These are phyloP conservation scores for Pteronotus mesoamericanus DNA, from an alignment of 2,797 vertebrate genomes.

Conservation along the genomic window DNA sequence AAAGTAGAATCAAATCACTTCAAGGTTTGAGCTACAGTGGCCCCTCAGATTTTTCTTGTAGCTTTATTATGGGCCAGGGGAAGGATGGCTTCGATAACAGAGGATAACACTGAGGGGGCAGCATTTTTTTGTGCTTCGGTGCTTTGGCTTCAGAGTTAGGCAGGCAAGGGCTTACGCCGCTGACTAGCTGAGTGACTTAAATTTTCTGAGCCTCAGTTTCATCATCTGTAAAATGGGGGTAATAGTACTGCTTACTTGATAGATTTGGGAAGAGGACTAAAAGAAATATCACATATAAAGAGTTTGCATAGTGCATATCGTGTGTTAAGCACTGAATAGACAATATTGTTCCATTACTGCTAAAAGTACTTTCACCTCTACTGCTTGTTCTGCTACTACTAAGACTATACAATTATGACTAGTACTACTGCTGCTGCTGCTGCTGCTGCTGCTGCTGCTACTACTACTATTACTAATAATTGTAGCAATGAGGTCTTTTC, in stretches of 20 bases:
- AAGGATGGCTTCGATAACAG: neutral
- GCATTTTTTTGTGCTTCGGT: neutral
- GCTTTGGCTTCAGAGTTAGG: neutral
- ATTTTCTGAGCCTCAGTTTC: conserved; percentile 1
- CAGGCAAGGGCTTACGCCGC: neutral
- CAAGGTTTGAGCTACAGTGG: neutral
- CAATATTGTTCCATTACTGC: neutral
- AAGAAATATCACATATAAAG: neutral
- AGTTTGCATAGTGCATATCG: neutral
- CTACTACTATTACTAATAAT: neutral
- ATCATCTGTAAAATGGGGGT: neutral
- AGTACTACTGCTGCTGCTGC: neutral
- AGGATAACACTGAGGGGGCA: neutral
- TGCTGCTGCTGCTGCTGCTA: neutral
- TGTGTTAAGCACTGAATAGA: neutral
- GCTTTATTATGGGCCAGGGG: neutral
- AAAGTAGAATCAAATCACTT: conserved; percentile 42
- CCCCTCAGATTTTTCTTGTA: conserved; percentile 46
- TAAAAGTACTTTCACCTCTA: neutral
- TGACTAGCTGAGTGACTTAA: conserved; percentile 16
- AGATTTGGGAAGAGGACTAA: conserved; percentile 9
- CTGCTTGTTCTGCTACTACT: neutral
- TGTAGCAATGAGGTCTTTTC: neutral
- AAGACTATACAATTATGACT: neutral
- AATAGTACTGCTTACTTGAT: neutral